Conservation (phyloP, 1,140 invertebrate species). For the Nixonia krombeini region DNA sequence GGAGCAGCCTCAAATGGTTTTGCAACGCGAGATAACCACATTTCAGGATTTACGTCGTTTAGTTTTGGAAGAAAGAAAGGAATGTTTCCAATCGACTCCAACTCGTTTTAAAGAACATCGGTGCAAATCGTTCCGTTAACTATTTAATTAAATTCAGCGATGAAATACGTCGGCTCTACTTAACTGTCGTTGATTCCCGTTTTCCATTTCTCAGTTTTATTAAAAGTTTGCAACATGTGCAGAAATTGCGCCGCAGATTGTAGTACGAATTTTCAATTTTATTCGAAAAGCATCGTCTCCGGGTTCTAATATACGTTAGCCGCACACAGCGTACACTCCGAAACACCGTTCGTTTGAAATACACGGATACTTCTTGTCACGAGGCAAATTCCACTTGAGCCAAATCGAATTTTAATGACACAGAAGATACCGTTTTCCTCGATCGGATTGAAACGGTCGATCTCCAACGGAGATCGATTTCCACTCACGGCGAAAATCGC, state of each 20-base stretch:
- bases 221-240: slow-evolving; percentile 7
- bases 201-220: slow-evolving; percentile 11
- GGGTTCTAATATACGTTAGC: not conserved
- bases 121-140: slow-evolving; percentile 2
- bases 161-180: slow-evolving; percentile 5
- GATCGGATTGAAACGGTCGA: too few relatives aligned
- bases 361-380: too few relatives aligned
- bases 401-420: too few relatives aligned
- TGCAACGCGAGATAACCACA: too few relatives aligned
- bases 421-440: too few relatives aligned
- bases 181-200: slow-evolving; percentile 1
- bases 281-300: not conserved
- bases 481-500: too few relatives aligned
- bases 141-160: slow-evolving; percentile 6
- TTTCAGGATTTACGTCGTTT: not conserved
- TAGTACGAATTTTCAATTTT: slow-evolving; percentile 3
- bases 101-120: not conserved
- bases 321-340: too few relatives aligned
- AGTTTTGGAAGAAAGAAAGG: not conserved
- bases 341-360: too few relatives aligned
- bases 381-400: too few relatives aligned
- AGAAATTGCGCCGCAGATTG: not conserved
- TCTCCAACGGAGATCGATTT: too few relatives aligned
- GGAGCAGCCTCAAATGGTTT: too few relatives aligned
- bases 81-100: not conserved